Conservation (phyloP, 2,888 invertebrate species). For the Lasius fuliginosus region DNA sequence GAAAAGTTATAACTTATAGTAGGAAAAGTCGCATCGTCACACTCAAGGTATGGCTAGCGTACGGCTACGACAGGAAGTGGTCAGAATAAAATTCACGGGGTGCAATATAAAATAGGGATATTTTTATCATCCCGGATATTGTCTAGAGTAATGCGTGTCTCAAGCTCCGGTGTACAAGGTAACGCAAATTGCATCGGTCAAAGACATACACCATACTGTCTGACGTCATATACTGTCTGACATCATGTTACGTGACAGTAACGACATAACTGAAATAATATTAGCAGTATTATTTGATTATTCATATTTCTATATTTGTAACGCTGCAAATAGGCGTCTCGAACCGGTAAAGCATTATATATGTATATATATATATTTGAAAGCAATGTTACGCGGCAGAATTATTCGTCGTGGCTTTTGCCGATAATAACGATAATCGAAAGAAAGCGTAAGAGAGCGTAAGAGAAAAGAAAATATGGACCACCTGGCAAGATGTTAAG, state of each 20-base stretch:
- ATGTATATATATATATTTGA: not conserved
- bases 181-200: constrained; percentile 54
- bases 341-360: not conserved
- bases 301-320: constrained; percentile 20
- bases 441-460: constrained; percentile 19
- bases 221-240: constrained; percentile 42
- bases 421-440: constrained; percentile 16
- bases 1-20: constrained; percentile 33
- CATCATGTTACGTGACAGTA: constrained; percentile 25
- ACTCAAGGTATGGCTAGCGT: constrained; percentile 22
- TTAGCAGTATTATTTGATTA: not conserved
- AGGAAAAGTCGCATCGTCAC: constrained; percentile 15
- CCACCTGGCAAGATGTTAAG: constrained; percentile 34
- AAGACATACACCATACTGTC: constrained; percentile 38
- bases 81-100: constrained; percentile 36
- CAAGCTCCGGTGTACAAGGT: constrained; percentile 36
- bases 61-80: constrained; percentile 31
- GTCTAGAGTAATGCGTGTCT: constrained; percentile 39
- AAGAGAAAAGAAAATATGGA: constrained; percentile 18
- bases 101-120: constrained; percentile 52
- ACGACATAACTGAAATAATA: constrained; percentile 24
- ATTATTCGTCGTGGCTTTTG: not conserved
- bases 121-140: constrained; percentile 50
- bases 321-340: not conserved
- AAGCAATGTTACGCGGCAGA: not conserved